phyloP scores from a whole-genome alignment of 2,113 vertebrate species.

The Antigone vipio region DNA sequence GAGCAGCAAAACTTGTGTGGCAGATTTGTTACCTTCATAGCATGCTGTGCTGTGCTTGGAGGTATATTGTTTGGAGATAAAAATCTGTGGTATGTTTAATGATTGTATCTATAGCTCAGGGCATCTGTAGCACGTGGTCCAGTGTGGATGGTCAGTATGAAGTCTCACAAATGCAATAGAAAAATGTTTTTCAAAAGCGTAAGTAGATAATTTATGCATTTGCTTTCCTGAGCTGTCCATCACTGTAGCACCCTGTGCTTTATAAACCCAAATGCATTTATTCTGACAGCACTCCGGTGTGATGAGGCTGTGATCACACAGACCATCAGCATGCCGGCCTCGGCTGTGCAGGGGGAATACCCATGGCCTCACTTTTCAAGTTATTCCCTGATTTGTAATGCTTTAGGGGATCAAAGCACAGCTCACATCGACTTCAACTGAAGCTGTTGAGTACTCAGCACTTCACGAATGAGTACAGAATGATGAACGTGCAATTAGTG shows the following conservation, averaged over 20 bases:
- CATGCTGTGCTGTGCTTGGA: background rate
- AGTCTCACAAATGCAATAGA: background rate
- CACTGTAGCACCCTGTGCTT: background rate
- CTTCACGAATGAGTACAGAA: background rate
- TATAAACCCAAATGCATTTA: fast-evolving
- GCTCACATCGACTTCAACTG: background rate
- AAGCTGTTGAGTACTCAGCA: background rate
- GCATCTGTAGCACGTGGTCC: background rate
- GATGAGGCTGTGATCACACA: background rate
- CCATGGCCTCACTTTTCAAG: background rate
- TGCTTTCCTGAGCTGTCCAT: background rate
- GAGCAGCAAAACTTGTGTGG: background rate
- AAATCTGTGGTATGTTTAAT: background rate
- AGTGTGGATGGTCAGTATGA: background rate
- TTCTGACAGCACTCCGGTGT: fast-evolving
- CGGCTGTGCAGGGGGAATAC: fast-evolving
- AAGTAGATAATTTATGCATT: no score
- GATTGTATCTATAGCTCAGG: background rate
- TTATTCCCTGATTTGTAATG: background rate
- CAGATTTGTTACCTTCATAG: background rate
- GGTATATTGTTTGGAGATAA: background rate
- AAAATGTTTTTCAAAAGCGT: background rate
- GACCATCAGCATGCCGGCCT: background rate
- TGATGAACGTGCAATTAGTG: background rate
- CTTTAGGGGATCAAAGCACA: background rate